These are phyloP conservation scores for Drosophila ogumai DNA, from an alignment of 1,140 invertebrate species.

Conservation along the genomic window DNA sequence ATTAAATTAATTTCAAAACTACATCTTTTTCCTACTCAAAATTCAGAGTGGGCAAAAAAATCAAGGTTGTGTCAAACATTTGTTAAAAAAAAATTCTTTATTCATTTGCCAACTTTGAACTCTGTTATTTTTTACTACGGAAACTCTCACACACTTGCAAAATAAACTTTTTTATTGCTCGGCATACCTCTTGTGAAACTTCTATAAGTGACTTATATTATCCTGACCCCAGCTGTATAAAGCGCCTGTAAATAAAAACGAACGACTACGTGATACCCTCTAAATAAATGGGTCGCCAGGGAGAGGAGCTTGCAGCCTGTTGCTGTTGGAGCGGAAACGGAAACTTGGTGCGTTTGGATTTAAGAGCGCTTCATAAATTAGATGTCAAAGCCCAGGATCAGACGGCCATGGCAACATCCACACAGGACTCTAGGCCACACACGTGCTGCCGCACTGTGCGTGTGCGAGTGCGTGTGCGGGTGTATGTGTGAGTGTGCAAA, in stretches of 20 bases:
- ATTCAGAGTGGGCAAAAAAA: background rate
- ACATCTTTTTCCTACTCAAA: background rate
- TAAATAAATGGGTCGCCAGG: conserved; percentile 17
- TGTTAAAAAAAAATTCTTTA: background rate
- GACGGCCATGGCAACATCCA: conserved; percentile 45
- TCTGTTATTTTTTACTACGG: conserved; percentile 3
- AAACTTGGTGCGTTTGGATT: conserved; percentile 29
- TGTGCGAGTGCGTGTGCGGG: background rate
- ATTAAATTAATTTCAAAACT: background rate
- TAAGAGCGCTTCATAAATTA: conserved; percentile 75
- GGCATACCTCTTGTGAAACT: conserved; percentile 10
- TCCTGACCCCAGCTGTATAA: background rate
- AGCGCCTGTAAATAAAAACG: conserved; percentile 20
- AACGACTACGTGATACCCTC: conserved; percentile 43
- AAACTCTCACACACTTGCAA: background rate
- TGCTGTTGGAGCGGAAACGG: conserved; percentile 35
- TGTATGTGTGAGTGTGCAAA: conserved; percentile 13
- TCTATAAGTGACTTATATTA: conserved; percentile 12
- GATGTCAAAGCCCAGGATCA: conserved; percentile 71
- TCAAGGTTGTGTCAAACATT: too few relatives aligned
- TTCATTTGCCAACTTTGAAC: conserved; percentile 5
- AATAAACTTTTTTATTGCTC: conserved; percentile 11
- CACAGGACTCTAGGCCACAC: conserved; percentile 15
- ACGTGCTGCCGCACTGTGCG: conserved; percentile 5
- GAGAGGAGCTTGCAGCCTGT: conserved; percentile 22